Conservation (phyloP, 2,797 vertebrate species). For the Tarsius wallacei region DNA sequence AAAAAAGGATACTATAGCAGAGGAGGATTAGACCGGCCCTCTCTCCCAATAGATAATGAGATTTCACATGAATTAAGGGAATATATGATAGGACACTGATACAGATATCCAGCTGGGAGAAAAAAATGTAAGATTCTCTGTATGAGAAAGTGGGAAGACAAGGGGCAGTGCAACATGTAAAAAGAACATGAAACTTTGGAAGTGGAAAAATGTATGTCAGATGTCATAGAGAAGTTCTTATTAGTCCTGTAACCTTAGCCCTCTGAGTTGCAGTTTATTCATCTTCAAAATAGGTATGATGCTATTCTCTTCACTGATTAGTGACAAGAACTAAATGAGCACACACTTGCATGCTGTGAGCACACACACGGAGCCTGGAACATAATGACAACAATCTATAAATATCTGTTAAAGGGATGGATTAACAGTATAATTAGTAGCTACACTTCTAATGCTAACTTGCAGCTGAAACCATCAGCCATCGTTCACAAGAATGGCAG, state of each 20-base stretch:
- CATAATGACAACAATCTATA: conserved; percentile 49
- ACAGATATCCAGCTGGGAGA: background rate
- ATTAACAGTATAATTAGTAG: conserved; percentile 67
- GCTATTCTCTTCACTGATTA: background rate
- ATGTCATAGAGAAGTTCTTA: background rate
- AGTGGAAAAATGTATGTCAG: background rate
- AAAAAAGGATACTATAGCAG: background rate
- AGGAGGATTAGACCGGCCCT: background rate
- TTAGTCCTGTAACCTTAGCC: background rate
- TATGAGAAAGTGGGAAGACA: background rate
- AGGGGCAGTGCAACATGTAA: background rate
- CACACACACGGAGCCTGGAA: background rate
- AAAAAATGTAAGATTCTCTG: background rate
- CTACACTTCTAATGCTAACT: conserved; percentile 46
- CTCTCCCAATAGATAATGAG: background rate
- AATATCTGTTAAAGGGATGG: conserved; percentile 51
- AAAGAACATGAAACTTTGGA: background rate
- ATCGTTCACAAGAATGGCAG: conserved; percentile 1
- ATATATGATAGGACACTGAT: background rate
- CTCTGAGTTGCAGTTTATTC: background rate
- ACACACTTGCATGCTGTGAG: background rate
- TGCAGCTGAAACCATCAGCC: conserved; percentile 39
- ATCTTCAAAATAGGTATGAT: background rate
- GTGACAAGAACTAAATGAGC: background rate
- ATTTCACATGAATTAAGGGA: background rate